phyloP scores from a whole-genome alignment of 2,888 invertebrate species.

The Seira ritae region DNA sequence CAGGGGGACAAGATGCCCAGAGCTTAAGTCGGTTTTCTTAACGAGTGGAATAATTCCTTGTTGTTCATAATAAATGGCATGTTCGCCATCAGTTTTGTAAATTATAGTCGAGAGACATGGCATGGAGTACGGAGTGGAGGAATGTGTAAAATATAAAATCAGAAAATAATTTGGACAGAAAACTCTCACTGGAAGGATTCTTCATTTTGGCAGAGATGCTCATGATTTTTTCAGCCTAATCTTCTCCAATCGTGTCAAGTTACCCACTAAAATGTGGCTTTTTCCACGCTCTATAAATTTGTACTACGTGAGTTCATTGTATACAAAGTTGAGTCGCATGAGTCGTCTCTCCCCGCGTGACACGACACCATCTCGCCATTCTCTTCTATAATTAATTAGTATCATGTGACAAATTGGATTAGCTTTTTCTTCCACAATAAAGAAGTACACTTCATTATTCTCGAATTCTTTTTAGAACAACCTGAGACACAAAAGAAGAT shows the following conservation, averaged over 20 bases:
- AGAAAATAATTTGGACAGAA: neutral
- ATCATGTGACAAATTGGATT: slow-evolving; percentile 44
- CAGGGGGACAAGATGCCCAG: neutral
- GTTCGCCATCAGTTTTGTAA: neutral
- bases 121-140: neutral
- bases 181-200: too few relatives aligned
- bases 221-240: too few relatives aligned
- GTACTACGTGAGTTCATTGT: too few relatives aligned
- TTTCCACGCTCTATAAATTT: too few relatives aligned
- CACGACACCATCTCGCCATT: slow-evolving; percentile 18
- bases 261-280: too few relatives aligned
- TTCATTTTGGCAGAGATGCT: too few relatives aligned
- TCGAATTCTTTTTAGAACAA: slow-evolving; percentile 18
- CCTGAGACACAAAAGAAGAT: slow-evolving; percentile 11
- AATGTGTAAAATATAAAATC: neutral
- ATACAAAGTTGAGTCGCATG: too few relatives aligned
- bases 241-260: too few relatives aligned
- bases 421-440: slow-evolving; percentile 20
- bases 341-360: slow-evolving; percentile 4
- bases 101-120: neutral
- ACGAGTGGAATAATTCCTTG: neutral
- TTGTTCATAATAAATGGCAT: slow-evolving; percentile 6
- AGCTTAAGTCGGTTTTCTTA: neutral
- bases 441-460: slow-evolving; percentile 18
- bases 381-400: slow-evolving; percentile 47